Base-by-base conservation (phyloP, 2,797 vertebrate genomes). In the Acanthurus leucopareius region DNA sequence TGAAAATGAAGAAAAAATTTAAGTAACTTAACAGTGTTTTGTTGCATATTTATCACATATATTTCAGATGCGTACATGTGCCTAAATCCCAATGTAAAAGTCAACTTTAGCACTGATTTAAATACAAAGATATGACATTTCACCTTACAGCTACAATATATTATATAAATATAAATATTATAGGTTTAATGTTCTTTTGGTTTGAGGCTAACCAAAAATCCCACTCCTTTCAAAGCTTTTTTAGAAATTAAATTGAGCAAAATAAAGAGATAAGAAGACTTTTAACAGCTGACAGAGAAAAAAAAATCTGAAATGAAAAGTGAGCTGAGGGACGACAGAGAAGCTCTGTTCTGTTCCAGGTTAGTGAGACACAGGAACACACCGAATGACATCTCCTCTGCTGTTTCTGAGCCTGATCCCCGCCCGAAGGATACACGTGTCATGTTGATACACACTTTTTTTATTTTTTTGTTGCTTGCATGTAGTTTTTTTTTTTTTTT, bases 361-460 rank as follows among this genome's bases (percentile, higher is more conserved):
- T 78, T 59, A 48, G 51, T 56, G 40, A 65, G 81, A 71, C 74
- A 73, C 25, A 57, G 40, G 32, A 66, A 73, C 77, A 52, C 35
- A 57, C 52, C 79, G 59, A 49, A 35, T 72, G 60, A 74, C 66
- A 73, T 49, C 49, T 66, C 60, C 16, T 72, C 44, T 45, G 59
- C 49, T 66, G 59, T 63, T 48, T 44, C 52, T 38, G 19, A 44
- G 58, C 20, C 65, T 59, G 69, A 85, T 85, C 71, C 58, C 75
- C 1, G 40, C 65, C 79, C 83, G 65, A 69, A 81, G 70, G 75
- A 73, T 54, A 65, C 20, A 56, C 71, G 65, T 53, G 65, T 79
- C 73, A 75, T 69, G 42, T 61, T 74, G 53, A 85, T 78, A 57
- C 28, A 60, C 28, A 61, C 51, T 75, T 58, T 54, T 84, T 82